phyloP scores from a whole-genome alignment of 2,888 invertebrate species.

The Autographa pulchrina region DNA sequence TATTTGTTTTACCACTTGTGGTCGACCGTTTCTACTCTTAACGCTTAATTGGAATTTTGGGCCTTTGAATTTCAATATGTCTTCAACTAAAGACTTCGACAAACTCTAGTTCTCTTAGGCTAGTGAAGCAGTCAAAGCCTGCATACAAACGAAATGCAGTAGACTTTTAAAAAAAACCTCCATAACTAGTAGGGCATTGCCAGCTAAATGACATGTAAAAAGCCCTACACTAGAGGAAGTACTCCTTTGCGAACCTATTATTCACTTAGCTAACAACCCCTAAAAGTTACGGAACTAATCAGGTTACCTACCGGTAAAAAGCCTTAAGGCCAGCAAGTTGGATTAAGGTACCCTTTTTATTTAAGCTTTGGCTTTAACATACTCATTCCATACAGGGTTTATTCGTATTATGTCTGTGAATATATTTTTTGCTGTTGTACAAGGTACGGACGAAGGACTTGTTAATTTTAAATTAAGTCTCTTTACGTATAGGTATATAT shows the following conservation, averaged over 20 bases:
- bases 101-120: too few relatives aligned
- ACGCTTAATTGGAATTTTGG: too few relatives aligned
- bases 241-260: background rate
- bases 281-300: conserved; percentile 7
- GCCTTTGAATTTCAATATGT: too few relatives aligned
- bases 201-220: background rate
- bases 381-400: background rate
- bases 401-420: background rate
- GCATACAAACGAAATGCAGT: too few relatives aligned
- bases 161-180: too few relatives aligned
- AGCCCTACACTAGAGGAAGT: background rate
- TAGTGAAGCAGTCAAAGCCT: too few relatives aligned
- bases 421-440: background rate
- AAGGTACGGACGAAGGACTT: background rate
- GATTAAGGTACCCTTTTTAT: conserved; percentile 21
- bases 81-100: too few relatives aligned
- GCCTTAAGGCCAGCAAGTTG: background rate
- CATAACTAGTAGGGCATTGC: background rate
- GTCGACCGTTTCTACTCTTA: too few relatives aligned
- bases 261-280: background rate
- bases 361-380: background rate
- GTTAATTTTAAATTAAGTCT: too few relatives aligned
- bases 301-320: conserved; percentile 9
- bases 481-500: too few relatives aligned
- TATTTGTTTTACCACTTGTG: too few relatives aligned